Evolutionary conservation across 2,888 invertebrate species (phyloP), one percentile per base, ranked within the genome.

Genomic region (Petrolisthes manimaculis): DNA sequence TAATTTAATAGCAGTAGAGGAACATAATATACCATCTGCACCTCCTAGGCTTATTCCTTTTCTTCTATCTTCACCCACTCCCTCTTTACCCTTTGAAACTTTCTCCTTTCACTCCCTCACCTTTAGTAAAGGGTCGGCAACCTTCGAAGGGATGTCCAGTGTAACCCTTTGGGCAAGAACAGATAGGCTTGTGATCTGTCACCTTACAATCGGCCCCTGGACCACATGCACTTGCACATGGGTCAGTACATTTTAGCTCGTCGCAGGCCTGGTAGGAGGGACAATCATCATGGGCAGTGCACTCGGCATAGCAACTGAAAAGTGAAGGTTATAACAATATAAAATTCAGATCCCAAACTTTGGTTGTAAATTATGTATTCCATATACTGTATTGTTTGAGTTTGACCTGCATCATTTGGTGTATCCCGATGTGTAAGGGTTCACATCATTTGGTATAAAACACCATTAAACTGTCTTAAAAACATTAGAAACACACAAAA

Each of bases 171-270:
- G 92, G 92, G 83, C 97, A 97, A 87, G 96, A 96, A 93, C 97
- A 97, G 21, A 97, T 95, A 0, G 97, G 96, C 5, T 96, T 97
- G 89, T 94, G 74, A 97, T 94, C 92, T 95, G 95, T 93, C 97
- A 97, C 92, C 97, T 96, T 4, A 97, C 97, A 91, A 95, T 94
- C 86, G n/a, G 90, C 75, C 97, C 97, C 92, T 97, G 97, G 6
- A 96, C 96, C 75, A 97, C 97, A 92, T 97, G 97, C 9, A 95
- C 96, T 82, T 18, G 91, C 91, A 93, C 97, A 97, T 0, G 97
- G 97, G 93, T 97, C 95, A 86, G 96, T 94, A 93, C 97, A 97
- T 90, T 96, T 95, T 91, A 96, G 96, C 93, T 96, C 96, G 91
- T 95, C 94, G 92, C 97, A 97, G 37, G 96, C 96, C 92, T 92